Evolutionary conservation across 2,888 invertebrate species (phyloP).

Genomic region (Tetragonula carbonaria): DNA sequence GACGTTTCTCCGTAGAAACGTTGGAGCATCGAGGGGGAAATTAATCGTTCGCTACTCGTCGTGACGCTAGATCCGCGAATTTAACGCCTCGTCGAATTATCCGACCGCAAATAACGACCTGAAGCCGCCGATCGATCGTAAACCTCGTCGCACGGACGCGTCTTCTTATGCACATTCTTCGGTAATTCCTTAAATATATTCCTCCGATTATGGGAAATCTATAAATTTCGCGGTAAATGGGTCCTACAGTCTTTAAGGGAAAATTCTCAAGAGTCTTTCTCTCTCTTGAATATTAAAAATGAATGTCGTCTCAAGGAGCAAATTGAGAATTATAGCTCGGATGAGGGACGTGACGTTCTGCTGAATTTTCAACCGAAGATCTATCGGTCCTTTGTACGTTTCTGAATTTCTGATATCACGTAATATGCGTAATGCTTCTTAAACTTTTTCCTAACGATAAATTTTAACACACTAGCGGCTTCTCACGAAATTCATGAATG

Average conservation of each 20-base stretch:
- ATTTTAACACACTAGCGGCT: neutral
- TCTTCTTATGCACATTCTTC: neutral
- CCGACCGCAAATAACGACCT: slow-evolving; percentile 31
- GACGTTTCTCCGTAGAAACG: slow-evolving; percentile 39
- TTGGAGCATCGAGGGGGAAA: slow-evolving; percentile 54
- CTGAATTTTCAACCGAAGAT: neutral
- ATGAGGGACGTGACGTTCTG: neutral
- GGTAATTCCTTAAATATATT: neutral
- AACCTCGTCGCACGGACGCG: neutral
- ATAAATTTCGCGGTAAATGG: neutral
- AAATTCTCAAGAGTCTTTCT: neutral
- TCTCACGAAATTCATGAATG: neutral
- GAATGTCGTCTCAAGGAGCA: neutral
- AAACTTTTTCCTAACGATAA: neutral
- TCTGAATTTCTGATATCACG: neutral
- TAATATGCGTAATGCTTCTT: neutral
- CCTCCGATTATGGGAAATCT: too few relatives aligned
- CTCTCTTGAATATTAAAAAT: neutral
- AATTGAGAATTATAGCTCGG: neutral
- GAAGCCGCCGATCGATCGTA: slow-evolving; percentile 39
- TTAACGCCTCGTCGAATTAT: slow-evolving; percentile 54
- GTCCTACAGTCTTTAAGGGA: neutral
- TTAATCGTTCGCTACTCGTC: slow-evolving; percentile 58
- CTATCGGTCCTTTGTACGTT: neutral
- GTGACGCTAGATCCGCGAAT: slow-evolving; percentile 59